Base-by-base conservation (phyloP, 2,888 invertebrate species). In the Cenopis cana region DNA sequence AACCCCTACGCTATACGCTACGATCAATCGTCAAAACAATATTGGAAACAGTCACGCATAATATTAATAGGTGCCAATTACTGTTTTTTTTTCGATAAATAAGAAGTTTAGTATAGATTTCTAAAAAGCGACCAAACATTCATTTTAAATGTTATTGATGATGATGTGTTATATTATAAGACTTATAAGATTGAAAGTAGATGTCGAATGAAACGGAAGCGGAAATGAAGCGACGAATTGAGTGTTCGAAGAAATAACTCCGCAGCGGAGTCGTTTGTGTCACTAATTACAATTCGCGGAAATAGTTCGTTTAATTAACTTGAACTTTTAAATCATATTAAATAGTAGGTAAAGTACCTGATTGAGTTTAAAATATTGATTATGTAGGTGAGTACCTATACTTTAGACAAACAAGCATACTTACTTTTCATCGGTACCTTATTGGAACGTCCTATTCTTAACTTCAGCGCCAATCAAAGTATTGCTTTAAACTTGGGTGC, bases 181-280 rank as follows among this genome's bases (percentile, higher is more conserved):
- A n/a, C n/a, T n/a, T n/a, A n/a, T 29, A 50, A 12, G 17, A 17
- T 62, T 14, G 38, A 55, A 24, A 56, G 12, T 14, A 54, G 18
- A 36, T 38, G 38, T 54, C 14, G 17, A 66, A 56, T 17, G 46
- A 57, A 57, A 33, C 36, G 57, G 57, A 50, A 57, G 29, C n/a
- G 1, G 49, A 50, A 52, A 67, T 36, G 49, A 36, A 29, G 36
- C 46, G 57, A n/a, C 9, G n/a, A 50, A 69, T 18, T 14, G 62
- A 69, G 69, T 36, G 64, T 57, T 64, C 11, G 69, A n/a, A 33
- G 50, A 20, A 46, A 41, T 64, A 10, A 24, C 9, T 33, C 17
- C 20, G 52, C 11, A 11, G 11, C 11, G 38, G 12, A 14, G 41
- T 41, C 41, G 14, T 14, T 41, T 14, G 14, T 5, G 12, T 41